These are phyloP conservation scores for Drosophila demipolita DNA, from an alignment of 2,888 invertebrate species.

Conservation along the genomic window DNA sequence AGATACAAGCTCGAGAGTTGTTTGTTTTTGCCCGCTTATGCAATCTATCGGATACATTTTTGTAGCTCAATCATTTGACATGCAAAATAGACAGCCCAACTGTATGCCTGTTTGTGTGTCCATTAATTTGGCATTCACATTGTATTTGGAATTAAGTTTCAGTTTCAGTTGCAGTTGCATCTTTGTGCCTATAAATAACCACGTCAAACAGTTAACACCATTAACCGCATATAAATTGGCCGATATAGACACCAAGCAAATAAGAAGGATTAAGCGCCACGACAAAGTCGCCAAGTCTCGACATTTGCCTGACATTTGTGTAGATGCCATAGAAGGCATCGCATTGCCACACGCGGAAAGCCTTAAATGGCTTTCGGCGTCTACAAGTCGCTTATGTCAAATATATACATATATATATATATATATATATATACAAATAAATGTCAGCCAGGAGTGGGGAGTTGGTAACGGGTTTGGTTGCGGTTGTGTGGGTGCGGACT, in stretches of 20 bases:
- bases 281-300: constrained; percentile 32
- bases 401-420: constrained; percentile 1
- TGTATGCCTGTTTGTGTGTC: constrained; percentile 5
- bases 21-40: constrained; percentile 57
- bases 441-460: constrained; percentile 32
- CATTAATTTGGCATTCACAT: constrained; percentile 59
- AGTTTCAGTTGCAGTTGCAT: constrained; percentile 70
- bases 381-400: constrained; percentile 48
- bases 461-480: constrained; percentile 5
- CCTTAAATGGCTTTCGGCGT: constrained; percentile 66
- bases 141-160: constrained; percentile 51
- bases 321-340: constrained; percentile 59
- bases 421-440: constrained; percentile 18
- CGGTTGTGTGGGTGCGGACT: constrained; percentile 18
- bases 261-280: constrained; percentile 62
- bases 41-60: constrained; percentile 63
- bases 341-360: constrained; percentile 46
- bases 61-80: constrained; percentile 62
- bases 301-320: constrained; percentile 73
- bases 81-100: constrained; percentile 63
- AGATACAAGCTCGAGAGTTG: constrained; percentile 21
- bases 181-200: constrained; percentile 74
- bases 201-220: constrained; percentile 74
- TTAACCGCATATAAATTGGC: constrained; percentile 80
- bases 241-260: constrained; percentile 71